A percentile compares a stretch with the other conserved stretches of the same genome.
phyloP scores from a whole-genome alignment of 2,888 invertebrate species.

The Petrolisthes cinctipes region DNA sequence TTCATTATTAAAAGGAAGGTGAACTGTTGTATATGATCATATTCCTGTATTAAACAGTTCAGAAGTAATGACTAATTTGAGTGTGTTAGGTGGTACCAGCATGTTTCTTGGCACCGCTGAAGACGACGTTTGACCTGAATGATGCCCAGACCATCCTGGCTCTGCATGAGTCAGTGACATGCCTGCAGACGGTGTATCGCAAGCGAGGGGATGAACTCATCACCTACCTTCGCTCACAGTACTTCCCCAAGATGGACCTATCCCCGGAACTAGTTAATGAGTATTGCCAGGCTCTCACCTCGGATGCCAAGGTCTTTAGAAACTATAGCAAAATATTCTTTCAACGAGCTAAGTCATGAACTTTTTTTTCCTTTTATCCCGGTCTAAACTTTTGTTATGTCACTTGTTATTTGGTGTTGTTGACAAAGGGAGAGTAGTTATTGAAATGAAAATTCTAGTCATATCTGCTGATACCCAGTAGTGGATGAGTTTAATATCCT shows the following conservation, averaged over 20 bases:
- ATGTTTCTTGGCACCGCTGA: slow-evolving; percentile 73
- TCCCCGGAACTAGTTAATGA: slow-evolving; percentile 70
- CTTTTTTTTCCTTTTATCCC: not conserved
- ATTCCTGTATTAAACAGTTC: not conserved
- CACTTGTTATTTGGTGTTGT: not conserved
- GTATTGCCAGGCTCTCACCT: slow-evolving; percentile 71
- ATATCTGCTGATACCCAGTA: slow-evolving; percentile 55
- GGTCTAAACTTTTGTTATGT: not conserved
- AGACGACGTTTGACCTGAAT: slow-evolving; percentile 72
- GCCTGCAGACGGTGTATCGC: slow-evolving; percentile 68
- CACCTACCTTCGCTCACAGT: slow-evolving; percentile 70
- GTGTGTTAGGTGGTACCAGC: slow-evolving; percentile 71
- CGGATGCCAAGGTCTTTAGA: slow-evolving; percentile 71
- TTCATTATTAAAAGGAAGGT: not conserved
- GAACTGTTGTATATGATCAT: not conserved
- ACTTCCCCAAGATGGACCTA: slow-evolving; percentile 70
- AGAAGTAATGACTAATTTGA: not conserved
- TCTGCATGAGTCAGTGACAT: slow-evolving; percentile 69
- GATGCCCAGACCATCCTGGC: slow-evolving; percentile 73
- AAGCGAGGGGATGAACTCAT: slow-evolving; percentile 71
- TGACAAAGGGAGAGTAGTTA: not conserved
- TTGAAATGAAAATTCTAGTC: slow-evolving; percentile 35
- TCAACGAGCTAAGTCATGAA: slow-evolving; percentile 61
- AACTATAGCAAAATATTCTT: slow-evolving; percentile 69
- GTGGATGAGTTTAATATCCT: slow-evolving; percentile 34